phyloP scores from a whole-genome alignment of 2,113 vertebrate species.

The Ptychochromis oligacanthus region DNA sequence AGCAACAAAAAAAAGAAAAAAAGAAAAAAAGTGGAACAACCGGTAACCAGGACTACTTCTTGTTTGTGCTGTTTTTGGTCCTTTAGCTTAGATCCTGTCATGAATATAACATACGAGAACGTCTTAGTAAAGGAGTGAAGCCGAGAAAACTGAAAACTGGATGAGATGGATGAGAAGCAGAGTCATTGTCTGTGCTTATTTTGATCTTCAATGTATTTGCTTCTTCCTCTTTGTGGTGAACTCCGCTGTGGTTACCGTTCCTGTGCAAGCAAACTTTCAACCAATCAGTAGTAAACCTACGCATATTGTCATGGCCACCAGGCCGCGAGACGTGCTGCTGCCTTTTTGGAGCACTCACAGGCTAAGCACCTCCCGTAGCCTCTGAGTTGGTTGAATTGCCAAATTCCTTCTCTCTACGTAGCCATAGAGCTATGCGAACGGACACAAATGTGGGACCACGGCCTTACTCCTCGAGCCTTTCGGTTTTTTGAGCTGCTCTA shows the following conservation, averaged over 20 bases:
- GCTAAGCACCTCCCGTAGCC: background rate
- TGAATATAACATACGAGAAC: background rate
- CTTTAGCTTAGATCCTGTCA: accelerated
- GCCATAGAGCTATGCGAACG: background rate
- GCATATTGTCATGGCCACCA: background rate
- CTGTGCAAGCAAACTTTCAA: background rate
- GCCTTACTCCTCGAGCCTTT: background rate
- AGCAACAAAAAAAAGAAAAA: accelerated
- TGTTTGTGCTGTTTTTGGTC: background rate
- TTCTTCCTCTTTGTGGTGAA: constrained; percentile 3
- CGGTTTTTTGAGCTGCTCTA: background rate
- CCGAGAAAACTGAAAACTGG: background rate
- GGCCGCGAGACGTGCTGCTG: background rate
- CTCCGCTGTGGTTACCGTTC: background rate
- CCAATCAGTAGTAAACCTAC: background rate
- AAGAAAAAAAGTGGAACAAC: background rate
- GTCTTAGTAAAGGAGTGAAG: background rate
- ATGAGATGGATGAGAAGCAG: background rate
- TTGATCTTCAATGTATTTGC: background rate
- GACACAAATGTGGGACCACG: background rate
- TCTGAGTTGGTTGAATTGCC: background rate
- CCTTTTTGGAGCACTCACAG: background rate
- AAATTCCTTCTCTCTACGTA: background rate
- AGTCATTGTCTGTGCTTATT: background rate
- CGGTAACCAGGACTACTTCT: background rate